Evolutionary conservation across 2,797 vertebrate genomes (phyloP).

Genomic region (Pipistrellus nathusii): DNA sequence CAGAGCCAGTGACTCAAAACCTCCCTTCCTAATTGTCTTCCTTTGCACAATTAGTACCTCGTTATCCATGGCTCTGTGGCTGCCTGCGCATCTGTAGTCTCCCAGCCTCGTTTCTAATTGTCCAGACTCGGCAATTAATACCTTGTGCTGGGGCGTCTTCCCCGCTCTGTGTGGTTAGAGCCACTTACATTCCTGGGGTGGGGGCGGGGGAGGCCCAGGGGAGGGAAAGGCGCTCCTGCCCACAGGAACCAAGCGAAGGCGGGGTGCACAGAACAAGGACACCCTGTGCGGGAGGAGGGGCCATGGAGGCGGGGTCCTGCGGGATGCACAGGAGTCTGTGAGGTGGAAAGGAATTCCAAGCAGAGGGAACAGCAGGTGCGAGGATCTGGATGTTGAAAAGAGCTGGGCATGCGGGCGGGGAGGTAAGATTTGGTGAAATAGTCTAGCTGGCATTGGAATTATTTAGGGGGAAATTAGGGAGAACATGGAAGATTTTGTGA

Average conservation of each 20-base stretch:
- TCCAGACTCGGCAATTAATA: constrained; percentile 1
- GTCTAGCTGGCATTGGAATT: background rate
- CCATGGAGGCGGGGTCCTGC: background rate
- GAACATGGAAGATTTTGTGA: background rate
- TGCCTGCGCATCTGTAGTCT: background rate
- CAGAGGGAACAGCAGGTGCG: background rate
- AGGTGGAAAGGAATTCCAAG: background rate
- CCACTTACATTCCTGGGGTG: background rate
- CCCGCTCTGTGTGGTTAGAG: background rate
- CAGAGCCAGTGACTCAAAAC: background rate
- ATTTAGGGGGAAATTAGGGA: background rate
- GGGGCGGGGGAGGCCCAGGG: background rate
- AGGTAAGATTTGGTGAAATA: background rate
- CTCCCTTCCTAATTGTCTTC: constrained; percentile 47
- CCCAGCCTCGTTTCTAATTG: background rate
- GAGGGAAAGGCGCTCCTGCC: background rate
- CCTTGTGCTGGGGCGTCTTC: background rate
- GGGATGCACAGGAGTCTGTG: background rate
- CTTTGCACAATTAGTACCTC: constrained; percentile 42
- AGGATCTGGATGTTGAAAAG: background rate
- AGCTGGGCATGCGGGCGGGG: background rate
- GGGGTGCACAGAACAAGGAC: background rate
- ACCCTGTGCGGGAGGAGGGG: background rate
- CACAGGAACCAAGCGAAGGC: background rate
- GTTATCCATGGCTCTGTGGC: background rate